Percentiles rank a stretch among this genome's conserved stretches.
Conservation (phyloP, 1,140 invertebrate species). For the Colletes gigas region DNA sequence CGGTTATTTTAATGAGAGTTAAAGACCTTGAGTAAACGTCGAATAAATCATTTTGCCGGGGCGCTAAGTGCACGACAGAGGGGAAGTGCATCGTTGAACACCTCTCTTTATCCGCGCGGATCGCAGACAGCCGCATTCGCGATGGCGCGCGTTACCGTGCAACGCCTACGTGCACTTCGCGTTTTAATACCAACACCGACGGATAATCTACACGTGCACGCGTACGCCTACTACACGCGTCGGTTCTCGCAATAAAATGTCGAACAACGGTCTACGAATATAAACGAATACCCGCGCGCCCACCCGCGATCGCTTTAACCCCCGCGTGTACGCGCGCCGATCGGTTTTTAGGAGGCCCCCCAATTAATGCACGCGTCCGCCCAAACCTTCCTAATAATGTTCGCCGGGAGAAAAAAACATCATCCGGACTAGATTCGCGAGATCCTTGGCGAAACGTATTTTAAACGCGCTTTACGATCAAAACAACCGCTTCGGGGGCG, state of each 20-base stretch:
- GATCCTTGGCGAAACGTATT: too few relatives aligned
- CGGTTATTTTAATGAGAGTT: constrained; percentile 78
- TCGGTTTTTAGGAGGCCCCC: constrained; percentile 30
- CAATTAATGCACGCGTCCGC: constrained; percentile 55
- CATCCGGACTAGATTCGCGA: too few relatives aligned
- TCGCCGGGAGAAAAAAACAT: not conserved
- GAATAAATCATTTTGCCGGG: constrained; percentile 76
- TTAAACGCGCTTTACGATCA: too few relatives aligned
- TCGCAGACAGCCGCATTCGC: constrained; percentile 39
- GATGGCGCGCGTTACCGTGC: constrained; percentile 14
- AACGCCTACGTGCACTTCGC: constrained; percentile 20
- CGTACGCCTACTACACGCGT: constrained; percentile 20
- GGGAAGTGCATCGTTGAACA: constrained; percentile 45
- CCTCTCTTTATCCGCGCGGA: constrained; percentile 54
- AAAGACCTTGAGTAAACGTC: constrained; percentile 77
- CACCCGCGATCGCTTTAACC: constrained; percentile 34
- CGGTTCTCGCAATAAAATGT: constrained; percentile 49
- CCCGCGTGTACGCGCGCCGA: constrained; percentile 12
- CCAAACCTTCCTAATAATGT: constrained; percentile 32
- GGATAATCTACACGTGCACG: not conserved
- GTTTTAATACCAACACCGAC: not conserved
- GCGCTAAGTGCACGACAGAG: constrained; percentile 59
- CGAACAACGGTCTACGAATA: constrained; percentile 61
- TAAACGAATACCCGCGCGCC: constrained; percentile 47
- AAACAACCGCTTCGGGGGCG: too few relatives aligned